These are phyloP conservation scores for Sabellastarte sp. DNA, from an alignment of 2,888 invertebrate genomes.

Conservation along the genomic window DNA sequence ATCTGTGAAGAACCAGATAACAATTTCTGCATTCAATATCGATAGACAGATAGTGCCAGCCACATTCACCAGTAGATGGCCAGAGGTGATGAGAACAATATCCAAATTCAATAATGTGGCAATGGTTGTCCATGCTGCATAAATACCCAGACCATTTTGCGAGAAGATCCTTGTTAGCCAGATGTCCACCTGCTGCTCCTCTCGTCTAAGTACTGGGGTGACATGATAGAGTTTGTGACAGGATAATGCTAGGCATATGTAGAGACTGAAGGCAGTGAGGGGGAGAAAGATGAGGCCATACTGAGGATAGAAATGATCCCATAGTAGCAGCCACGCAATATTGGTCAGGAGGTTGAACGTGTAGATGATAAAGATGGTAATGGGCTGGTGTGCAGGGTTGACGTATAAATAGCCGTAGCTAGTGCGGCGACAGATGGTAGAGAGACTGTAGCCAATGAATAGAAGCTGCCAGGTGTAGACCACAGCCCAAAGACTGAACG, in stretches of 20 bases:
- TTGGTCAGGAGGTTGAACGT: background rate
- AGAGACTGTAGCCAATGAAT: slow-evolving; percentile 39
- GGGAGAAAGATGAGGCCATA: slow-evolving; percentile 29
- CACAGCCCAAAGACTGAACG: slow-evolving; percentile 46
- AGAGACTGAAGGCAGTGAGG: slow-evolving; percentile 33
- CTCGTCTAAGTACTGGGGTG: background rate
- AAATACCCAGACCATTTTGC: slow-evolving; percentile 45
- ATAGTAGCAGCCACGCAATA: background rate
- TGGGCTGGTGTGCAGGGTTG: slow-evolving; percentile 33
- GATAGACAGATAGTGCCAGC: slow-evolving; percentile 13
- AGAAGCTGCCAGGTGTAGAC: slow-evolving; percentile 42
- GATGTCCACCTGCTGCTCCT: slow-evolving; percentile 26
- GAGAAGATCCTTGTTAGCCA: slow-evolving; percentile 42
- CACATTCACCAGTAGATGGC: slow-evolving; percentile 20
- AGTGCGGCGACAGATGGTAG: slow-evolving; percentile 34
- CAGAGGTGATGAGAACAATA: slow-evolving; percentile 33
- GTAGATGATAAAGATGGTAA: slow-evolving; percentile 16
- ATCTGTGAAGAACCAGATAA: slow-evolving; percentile 8
- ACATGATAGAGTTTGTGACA: slow-evolving; percentile 25
- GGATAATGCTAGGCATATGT: slow-evolving; percentile 31
- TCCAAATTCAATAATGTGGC: slow-evolving; percentile 41
- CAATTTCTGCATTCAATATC: background rate
- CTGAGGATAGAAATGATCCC: background rate
- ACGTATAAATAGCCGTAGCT: slow-evolving; percentile 34
- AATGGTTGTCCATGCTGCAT: slow-evolving; percentile 44